Percentiles rank a stretch among this genome's conserved stretches.
Conservation (phyloP, 1,140 invertebrate species). For the Zaprionus davidi region DNA sequence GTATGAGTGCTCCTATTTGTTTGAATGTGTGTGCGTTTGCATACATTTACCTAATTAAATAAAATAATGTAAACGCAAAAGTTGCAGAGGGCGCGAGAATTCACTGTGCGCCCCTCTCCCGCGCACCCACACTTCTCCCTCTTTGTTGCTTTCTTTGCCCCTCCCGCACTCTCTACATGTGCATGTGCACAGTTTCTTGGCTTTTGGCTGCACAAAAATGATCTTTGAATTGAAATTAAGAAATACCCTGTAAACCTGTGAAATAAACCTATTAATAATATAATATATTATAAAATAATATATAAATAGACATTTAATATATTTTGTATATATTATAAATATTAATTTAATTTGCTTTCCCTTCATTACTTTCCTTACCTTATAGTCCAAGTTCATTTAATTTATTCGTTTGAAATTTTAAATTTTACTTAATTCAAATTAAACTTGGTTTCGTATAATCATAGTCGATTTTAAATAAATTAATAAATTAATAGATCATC, state of each 20-base stretch:
- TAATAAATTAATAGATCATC: too few species aligned
- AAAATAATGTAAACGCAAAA: conserved; percentile 80
- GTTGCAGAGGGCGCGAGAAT: conserved; percentile 72
- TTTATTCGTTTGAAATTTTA: background rate
- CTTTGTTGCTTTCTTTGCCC: too few species aligned
- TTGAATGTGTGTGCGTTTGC: conserved; percentile 57
- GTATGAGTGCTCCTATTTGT: conserved; percentile 22
- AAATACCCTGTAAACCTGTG: background rate
- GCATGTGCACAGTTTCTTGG: conserved; percentile 21
- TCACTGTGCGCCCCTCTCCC: conserved; percentile 3
- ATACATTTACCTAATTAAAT: conserved; percentile 83
- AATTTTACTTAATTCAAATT: background rate
- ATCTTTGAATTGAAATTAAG: background rate
- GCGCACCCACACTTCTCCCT: background rate
- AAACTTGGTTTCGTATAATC: background rate
- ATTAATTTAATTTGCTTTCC: background rate
- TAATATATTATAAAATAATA: background rate
- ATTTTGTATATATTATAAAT: background rate
- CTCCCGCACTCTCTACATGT: background rate
- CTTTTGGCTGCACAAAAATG: conserved; percentile 51
- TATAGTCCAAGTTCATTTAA: background rate
- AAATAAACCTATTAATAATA: background rate
- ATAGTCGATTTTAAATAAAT: too few species aligned
- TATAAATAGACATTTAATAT: background rate
- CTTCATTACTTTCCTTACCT: background rate